phyloP scores from a whole-genome alignment of 1,140 invertebrate genomes.

The Patella vulgata region DNA sequence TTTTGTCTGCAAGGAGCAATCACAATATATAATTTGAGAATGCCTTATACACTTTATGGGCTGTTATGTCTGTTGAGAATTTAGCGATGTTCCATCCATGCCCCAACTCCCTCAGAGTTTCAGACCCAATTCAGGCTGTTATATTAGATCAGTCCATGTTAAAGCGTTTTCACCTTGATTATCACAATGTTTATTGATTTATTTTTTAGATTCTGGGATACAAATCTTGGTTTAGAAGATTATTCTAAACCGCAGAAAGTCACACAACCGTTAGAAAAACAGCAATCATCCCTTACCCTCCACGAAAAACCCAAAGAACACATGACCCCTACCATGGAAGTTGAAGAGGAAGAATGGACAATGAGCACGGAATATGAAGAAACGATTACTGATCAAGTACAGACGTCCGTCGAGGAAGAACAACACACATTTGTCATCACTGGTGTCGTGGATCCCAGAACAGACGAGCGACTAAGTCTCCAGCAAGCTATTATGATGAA shows the following conservation, averaged over 20 bases:
- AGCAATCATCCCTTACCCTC: slow-evolving; percentile 39
- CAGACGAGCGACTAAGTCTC: slow-evolving; percentile 41
- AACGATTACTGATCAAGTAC: slow-evolving; percentile 45
- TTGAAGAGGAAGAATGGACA: slow-evolving; percentile 40
- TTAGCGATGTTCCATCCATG: too few species aligned
- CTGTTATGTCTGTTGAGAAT: too few species aligned
- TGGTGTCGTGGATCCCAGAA: slow-evolving; percentile 54
- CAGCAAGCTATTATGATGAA: slow-evolving; percentile 58
- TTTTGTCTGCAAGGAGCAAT: too few species aligned
- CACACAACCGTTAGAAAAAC: slow-evolving; percentile 25
- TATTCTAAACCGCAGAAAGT: slow-evolving; percentile 11
- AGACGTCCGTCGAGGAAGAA: slow-evolving; percentile 45
- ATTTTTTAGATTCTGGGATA: slow-evolving; percentile 58
- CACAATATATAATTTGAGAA: too few species aligned
- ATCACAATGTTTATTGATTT: too few species aligned
- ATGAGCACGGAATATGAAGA: slow-evolving; percentile 28
- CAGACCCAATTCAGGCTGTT: too few species aligned
- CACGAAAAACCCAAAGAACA: slow-evolving; percentile 47
- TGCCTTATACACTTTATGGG: too few species aligned
- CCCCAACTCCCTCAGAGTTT: too few species aligned
- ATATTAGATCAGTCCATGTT: too few species aligned
- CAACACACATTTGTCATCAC: slow-evolving; percentile 57
- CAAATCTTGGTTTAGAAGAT: slow-evolving; percentile 37
- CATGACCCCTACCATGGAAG: slow-evolving; percentile 36
- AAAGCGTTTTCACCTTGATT: too few species aligned